These are phyloP conservation scores for Drosophila atripex DNA, from an alignment of 2,888 invertebrate genomes.

Conservation along the genomic window DNA sequence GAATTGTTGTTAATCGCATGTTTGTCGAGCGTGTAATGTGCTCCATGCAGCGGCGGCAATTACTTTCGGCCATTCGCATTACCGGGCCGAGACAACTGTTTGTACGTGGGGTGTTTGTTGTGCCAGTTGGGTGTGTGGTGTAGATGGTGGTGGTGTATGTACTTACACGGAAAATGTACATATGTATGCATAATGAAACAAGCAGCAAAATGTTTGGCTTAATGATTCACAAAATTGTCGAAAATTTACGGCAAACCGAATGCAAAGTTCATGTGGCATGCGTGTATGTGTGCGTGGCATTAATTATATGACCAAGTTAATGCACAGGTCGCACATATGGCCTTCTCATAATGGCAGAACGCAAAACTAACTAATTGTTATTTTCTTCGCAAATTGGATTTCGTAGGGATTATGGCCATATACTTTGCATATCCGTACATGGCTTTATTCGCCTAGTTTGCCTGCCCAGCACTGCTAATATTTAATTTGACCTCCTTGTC, in stretches of 20 bases:
- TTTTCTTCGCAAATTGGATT: constrained; percentile 77
- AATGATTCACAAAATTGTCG: constrained; percentile 75
- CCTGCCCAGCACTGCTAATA: constrained; percentile 12
- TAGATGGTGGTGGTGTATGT: no score
- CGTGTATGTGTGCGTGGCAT: constrained; percentile 28
- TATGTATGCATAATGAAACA: constrained; percentile 76
- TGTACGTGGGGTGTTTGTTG: constrained; percentile 13
- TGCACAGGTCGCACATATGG: constrained; percentile 72
- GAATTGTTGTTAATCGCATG: constrained; percentile 77
- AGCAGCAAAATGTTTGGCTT: constrained; percentile 75
- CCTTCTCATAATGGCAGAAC: constrained; percentile 47
- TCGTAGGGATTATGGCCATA: constrained; percentile 59
- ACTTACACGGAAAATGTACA: constrained; percentile 19
- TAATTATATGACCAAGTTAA: constrained; percentile 69
- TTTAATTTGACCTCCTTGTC: background rate
- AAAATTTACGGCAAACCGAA: constrained; percentile 62
- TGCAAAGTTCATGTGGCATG: constrained; percentile 5
- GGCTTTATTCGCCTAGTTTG: constrained; percentile 18
- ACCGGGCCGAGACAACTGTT: constrained; percentile 34
- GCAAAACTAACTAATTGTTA: constrained; percentile 71
- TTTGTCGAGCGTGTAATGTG: constrained; percentile 80
- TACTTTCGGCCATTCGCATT: constrained; percentile 61
- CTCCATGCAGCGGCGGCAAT: constrained; percentile 77
- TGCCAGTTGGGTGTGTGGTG: background rate
- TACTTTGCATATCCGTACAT: constrained; percentile 27